Percentiles rank a stretch among this genome's conserved stretches.
Evolutionary conservation across 2,797 vertebrate species (phyloP).

Genomic region (Tenualosa ilisha): DNA sequence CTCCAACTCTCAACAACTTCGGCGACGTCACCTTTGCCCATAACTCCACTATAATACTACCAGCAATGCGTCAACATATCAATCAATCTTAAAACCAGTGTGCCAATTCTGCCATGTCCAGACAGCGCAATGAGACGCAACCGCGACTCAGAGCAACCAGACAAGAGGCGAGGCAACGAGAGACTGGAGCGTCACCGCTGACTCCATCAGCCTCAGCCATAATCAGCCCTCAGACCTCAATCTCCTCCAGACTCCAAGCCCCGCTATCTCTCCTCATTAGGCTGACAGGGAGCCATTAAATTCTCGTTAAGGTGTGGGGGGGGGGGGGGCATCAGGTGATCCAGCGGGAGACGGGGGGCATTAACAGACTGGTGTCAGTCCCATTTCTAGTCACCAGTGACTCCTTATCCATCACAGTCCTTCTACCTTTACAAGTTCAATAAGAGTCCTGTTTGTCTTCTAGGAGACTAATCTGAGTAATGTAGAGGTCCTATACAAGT

Average conservation of each 20-base stretch:
- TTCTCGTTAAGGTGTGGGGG: background rate
- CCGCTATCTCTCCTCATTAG: background rate
- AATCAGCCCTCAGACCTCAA: background rate
- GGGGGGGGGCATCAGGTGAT: background rate
- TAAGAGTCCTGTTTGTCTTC: no score
- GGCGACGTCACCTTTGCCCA: background rate
- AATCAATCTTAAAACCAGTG: background rate
- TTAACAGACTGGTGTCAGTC: no score
- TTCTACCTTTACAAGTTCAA: no score
- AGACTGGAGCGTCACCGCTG: background rate
- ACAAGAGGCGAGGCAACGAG: background rate
- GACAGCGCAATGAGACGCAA: background rate
- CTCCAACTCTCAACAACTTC: background rate
- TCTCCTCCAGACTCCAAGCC: background rate
- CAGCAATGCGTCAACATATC: background rate
- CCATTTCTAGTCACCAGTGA: no score
- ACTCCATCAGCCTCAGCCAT: background rate
- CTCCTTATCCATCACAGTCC: no score
- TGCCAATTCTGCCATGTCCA: slow-evolving; percentile 1
- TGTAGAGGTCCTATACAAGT: no score
- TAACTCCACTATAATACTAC: background rate
- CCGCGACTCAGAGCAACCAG: background rate
- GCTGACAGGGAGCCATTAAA: background rate
- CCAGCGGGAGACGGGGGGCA: no score
- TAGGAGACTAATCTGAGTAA: no score